phyloP scores from a whole-genome alignment of 2,113 vertebrate genomes.

The Cariama cristata region DNA sequence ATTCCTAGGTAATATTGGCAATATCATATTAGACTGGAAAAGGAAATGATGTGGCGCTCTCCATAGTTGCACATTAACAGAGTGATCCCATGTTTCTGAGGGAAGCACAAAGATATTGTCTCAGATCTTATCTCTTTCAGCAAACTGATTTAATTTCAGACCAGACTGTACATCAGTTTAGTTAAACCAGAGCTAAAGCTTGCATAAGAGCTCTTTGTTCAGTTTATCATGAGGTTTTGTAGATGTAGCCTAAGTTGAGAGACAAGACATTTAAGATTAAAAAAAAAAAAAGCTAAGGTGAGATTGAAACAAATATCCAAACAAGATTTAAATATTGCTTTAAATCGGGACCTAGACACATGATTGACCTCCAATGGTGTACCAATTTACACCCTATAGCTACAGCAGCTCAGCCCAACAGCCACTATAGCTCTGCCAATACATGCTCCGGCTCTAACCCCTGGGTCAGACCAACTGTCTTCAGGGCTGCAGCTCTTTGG shows the following conservation, averaged over 20 bases:
- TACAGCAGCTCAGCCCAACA: not conserved
- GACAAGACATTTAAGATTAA: not conserved
- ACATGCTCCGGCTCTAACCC: rapidly evolving
- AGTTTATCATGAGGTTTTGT: not conserved
- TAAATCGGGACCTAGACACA: not conserved
- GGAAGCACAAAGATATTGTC: not conserved
- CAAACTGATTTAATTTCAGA: not conserved
- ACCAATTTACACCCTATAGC: not conserved
- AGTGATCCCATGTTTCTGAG: not conserved
- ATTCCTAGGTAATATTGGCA: not conserved
- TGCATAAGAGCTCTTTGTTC: not conserved
- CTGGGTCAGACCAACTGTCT: not conserved
- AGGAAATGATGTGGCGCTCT: not conserved
- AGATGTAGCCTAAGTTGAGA: not conserved
- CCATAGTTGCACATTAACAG: not conserved
- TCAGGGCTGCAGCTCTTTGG: not conserved
- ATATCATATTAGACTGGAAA: not conserved
- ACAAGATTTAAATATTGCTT: not conserved
- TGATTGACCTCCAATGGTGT: not conserved
- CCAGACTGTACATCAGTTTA: not conserved
- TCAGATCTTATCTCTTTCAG: not conserved
- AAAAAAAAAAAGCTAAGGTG: not conserved
- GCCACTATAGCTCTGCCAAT: not conserved
- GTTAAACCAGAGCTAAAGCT: not conserved
- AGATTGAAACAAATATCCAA: not conserved